phyloP scores from a whole-genome alignment of 2,113 vertebrate genomes.

The human (Homo sapiens) region GRCh38 chr4:118536501-118537000 shows the following conservation, averaged over 20 bases:
- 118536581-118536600: neutral
- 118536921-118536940: neutral
- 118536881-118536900: neutral
- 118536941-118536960: neutral
- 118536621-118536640: constrained; percentile 10
- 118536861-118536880: neutral
- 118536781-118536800: neutral
- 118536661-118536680: neutral
- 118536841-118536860: neutral
- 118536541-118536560: neutral
- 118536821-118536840: neutral
- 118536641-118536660: neutral
- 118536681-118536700: neutral
- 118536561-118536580: neutral
- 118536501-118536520: neutral
- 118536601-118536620: neutral
- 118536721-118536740: neutral
- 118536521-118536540: neutral
- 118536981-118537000: neutral
- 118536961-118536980: neutral
- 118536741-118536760: neutral
- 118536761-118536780: neutral
- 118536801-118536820: neutral
- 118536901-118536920: neutral
- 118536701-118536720: neutral